Percentiles rank a stretch among this genome's conserved stretches.
These are phyloP conservation scores for Caradrina clavipalpis DNA, from an alignment of 2,888 invertebrate genomes.

Conservation along the genomic window DNA sequence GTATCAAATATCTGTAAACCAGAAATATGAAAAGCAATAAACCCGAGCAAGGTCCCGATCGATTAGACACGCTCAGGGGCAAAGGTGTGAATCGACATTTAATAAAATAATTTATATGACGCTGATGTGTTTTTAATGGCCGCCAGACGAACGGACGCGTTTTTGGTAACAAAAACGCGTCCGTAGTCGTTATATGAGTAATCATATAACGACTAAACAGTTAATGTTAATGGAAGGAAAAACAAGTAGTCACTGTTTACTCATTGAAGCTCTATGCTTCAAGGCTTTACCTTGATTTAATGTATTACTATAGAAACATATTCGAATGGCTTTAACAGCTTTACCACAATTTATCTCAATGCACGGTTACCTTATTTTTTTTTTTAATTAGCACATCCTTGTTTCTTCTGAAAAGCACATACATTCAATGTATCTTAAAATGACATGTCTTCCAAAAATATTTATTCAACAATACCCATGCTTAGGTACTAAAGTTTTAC, in stretches of 20 bases:
- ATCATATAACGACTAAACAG: constrained; percentile 55
- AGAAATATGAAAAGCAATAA: constrained; percentile 61
- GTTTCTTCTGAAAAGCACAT: not conserved
- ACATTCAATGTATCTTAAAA: not conserved
- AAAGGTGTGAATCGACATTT: constrained; percentile 89
- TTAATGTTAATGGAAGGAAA: constrained; percentile 50
- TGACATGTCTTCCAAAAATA: too few relatives aligned
- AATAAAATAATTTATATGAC: constrained; percentile 86
- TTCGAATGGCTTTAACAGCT: not conserved
- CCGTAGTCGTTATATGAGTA: too few relatives aligned
- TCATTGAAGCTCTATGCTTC: constrained; percentile 43
- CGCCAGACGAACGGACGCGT: constrained; percentile 62
- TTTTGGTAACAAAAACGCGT: too few relatives aligned
- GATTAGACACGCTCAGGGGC: constrained; percentile 80
- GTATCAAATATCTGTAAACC: constrained; percentile 21
- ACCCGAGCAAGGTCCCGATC: constrained; percentile 70
- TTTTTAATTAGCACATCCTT: too few relatives aligned
- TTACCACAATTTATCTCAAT: not conserved
- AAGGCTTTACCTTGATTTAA: constrained; percentile 22
- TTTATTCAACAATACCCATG: not conserved
- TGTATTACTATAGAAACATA: constrained; percentile 8
- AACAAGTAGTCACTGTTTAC: constrained; percentile 32
- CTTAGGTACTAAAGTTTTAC: not conserved
- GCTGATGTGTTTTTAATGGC: constrained; percentile 89
- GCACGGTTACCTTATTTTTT: too few relatives aligned